phyloP scores from a whole-genome alignment of 2,797 vertebrate species.

The Sebastes baramenuke region DNA sequence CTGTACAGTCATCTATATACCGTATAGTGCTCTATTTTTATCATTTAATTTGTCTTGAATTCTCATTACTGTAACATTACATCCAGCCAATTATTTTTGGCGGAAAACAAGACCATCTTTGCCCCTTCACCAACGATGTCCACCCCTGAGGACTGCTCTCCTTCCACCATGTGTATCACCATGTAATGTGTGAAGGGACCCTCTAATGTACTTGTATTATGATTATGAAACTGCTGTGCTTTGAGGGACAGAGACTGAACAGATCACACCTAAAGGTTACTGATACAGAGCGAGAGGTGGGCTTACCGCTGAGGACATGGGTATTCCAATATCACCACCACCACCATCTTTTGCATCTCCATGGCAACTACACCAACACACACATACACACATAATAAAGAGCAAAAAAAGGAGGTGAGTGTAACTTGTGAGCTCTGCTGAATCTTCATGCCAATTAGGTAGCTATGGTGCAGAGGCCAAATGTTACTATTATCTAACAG shows the following conservation, averaged over 20 bases:
- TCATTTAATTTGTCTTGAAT: not conserved
- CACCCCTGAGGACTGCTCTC: not conserved
- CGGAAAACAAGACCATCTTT: not conserved
- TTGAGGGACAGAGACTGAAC: constrained; percentile 13
- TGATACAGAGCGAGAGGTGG: constrained; percentile 2
- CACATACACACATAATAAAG: constrained; percentile 16
- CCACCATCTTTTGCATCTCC: constrained; percentile 56
- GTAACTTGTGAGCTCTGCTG: constrained; percentile 39
- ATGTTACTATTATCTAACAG: constrained; percentile 33
- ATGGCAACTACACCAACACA: constrained; percentile 60
- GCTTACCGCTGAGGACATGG: constrained; percentile 28
- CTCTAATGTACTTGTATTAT: constrained; percentile 9
- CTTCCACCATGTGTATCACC: not conserved
- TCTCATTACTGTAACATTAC: not conserved
- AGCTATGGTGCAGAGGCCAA: constrained; percentile 27
- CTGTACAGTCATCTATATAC: not conserved
- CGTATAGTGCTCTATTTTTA: not conserved
- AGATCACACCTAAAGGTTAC: constrained; percentile 38
- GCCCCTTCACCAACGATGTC: not conserved
- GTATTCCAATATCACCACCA: constrained; percentile 51
- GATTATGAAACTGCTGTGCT: constrained; percentile 23
- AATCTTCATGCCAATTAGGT: constrained; percentile 48
- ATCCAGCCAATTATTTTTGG: not conserved
- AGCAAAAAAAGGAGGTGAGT: constrained; percentile 33
- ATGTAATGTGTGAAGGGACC: constrained; percentile 10